phyloP scores from a whole-genome alignment of 2,888 invertebrate species.

The Ophion ellenae region DNA sequence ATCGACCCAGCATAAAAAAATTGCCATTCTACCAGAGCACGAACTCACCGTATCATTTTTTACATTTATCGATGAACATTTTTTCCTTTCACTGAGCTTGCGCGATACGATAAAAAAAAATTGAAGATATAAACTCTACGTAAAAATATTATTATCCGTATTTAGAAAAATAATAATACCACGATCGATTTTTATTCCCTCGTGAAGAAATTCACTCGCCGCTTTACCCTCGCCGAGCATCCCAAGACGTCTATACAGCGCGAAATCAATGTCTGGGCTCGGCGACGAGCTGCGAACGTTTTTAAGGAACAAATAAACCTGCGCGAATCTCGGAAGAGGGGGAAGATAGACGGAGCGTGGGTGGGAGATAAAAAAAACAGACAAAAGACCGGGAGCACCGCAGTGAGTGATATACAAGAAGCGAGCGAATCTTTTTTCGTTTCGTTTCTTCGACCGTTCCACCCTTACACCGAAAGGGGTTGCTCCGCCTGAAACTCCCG shows the following conservation, averaged over 20 bases:
- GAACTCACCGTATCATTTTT: no score
- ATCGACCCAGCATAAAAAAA: no score
- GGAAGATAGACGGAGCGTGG: neutral
- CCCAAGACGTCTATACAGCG: neutral
- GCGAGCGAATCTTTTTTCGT: neutral
- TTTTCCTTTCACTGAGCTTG: no score
- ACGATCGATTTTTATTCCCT: slow-evolving; percentile 4
- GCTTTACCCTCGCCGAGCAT: slow-evolving; percentile 18
- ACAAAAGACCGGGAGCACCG: neutral
- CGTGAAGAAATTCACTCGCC: neutral
- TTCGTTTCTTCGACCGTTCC: neutral
- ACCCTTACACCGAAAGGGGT: neutral
- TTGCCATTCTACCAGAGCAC: no score
- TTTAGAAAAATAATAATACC: neutral
- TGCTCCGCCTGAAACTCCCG: neutral
- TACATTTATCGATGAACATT: no score
- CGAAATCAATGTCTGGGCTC: slow-evolving; percentile 24
- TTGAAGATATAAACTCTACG: no score
- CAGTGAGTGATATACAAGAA: neutral
- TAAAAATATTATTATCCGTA: no score
- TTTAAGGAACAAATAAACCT: neutral
- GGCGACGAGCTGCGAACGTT: neutral
- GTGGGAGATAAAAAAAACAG: neutral
- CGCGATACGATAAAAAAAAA: no score
- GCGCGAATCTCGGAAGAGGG: neutral